Percentiles rank a stretch among this genome's conserved stretches.
Evolutionary conservation across 2,797 vertebrate species (phyloP).

Genomic region (Salarias fasciatus): DNA sequence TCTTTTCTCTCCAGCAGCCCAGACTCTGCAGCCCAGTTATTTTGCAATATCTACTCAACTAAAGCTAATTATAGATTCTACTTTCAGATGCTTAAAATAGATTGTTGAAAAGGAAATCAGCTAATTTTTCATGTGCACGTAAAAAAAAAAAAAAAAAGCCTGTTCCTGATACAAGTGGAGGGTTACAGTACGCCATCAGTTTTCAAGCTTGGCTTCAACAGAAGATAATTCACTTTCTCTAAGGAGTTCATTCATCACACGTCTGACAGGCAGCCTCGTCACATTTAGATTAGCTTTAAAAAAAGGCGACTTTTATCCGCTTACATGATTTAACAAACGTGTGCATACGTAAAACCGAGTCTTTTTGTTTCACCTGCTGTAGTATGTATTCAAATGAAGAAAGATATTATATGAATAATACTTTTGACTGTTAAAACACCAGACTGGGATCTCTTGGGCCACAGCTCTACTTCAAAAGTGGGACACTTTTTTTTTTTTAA

Average conservation of each 20-base stretch:
- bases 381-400: constrained; percentile 6
- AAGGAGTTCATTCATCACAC: background rate
- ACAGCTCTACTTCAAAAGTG: constrained; percentile 41
- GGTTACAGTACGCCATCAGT: constrained; percentile 1
- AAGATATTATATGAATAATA: constrained; percentile 23
- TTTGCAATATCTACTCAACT: constrained; percentile 38
- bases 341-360: too few species aligned
- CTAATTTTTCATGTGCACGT: constrained; percentile 16
- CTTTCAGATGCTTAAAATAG: constrained; percentile 34
- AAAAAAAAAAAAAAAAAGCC: constrained; percentile 13
- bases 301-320: background rate
- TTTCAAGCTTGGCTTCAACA: constrained; percentile 7
- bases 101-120: constrained; percentile 28
- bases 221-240: background rate
- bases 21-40: constrained; percentile 29
- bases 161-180: constrained; percentile 17
- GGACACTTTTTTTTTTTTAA: constrained; percentile 15
- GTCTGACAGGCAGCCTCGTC: background rate
- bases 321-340: background rate
- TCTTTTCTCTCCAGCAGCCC: background rate
- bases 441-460: constrained; percentile 8
- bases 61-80: constrained; percentile 41
- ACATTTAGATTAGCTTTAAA: background rate
- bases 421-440: constrained; percentile 14
- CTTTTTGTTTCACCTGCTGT: background rate